A percentile compares a stretch with the other conserved stretches of the same genome.
These are phyloP conservation scores for Geopemphigus sp. DNA, from an alignment of 1,140 invertebrate genomes.

Conservation along the genomic window DNA sequence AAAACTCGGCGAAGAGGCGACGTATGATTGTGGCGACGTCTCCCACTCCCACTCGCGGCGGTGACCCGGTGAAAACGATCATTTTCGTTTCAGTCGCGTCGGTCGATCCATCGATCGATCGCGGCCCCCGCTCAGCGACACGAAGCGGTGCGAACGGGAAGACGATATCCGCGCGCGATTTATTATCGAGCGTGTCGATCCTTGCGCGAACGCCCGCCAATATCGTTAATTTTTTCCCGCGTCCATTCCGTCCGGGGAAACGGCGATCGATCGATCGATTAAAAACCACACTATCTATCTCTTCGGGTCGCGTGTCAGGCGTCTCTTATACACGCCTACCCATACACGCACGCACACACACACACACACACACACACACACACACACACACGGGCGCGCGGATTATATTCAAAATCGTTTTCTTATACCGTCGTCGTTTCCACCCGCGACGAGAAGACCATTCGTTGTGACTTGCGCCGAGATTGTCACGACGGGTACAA, in stretches of 20 bases:
- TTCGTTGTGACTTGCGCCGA: too few species aligned
- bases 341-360: too few species aligned
- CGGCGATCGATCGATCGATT: background rate
- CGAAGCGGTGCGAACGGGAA: background rate
- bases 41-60: conserved; percentile 2
- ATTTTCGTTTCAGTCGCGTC: background rate
- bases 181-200: conserved; percentile 4
- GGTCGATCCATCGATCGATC: conserved; percentile 7
- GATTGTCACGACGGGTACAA: too few species aligned
- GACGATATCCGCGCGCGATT: background rate
- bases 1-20: background rate
- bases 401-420: too few species aligned
- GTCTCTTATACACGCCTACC: too few species aligned
- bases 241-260: background rate
- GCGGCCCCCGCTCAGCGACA: background rate
- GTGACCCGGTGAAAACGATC: background rate
- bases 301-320: too few species aligned
- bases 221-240: background rate
- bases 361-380: too few species aligned
- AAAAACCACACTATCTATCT: too few species aligned
- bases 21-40: background rate
- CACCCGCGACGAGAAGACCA: too few species aligned
- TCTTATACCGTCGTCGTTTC: too few species aligned
- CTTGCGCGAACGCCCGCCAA: background rate
- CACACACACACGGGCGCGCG: too few species aligned